A percentile compares a stretch with the other conserved stretches of the same genome.
phyloP scores from a whole-genome alignment of 2,113 vertebrate genomes.

The Rhinolophus ferrumequinum region DNA sequence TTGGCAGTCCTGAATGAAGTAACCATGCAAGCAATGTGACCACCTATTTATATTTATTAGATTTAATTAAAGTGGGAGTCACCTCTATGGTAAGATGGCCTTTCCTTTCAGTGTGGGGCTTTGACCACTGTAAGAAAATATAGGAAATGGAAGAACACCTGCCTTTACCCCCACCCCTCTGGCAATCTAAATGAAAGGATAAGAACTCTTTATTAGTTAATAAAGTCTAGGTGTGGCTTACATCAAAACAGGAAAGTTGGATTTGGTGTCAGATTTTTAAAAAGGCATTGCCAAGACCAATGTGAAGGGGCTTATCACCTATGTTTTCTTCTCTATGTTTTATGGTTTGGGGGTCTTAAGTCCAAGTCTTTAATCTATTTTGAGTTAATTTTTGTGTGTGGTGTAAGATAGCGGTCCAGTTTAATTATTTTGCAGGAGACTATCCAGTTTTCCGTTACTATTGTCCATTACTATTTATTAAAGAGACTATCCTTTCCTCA shows the following conservation, averaged over 20 bases:
- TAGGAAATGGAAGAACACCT: not conserved
- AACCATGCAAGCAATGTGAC: not conserved
- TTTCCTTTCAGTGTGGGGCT: not conserved
- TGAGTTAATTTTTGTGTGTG: not conserved
- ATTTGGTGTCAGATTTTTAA: not conserved
- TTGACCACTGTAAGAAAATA: not conserved
- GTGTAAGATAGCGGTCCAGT: not conserved
- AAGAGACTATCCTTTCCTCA: not conserved
- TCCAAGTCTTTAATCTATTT: not conserved
- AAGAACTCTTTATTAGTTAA: not conserved
- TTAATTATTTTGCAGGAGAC: not conserved
- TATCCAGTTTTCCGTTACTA: not conserved
- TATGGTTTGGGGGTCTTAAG: not conserved
- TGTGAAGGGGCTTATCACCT: not conserved
- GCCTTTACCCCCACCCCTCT: not conserved
- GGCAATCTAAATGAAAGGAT: not conserved
- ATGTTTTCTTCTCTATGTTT: not conserved
- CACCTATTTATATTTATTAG: not conserved
- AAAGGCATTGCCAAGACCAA: not conserved
- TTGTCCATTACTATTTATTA: not conserved
- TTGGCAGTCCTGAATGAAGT: not conserved
- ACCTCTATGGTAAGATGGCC: not conserved
- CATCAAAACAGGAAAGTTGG: not conserved
- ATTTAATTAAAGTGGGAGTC: not conserved
- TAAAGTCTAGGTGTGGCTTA: not conserved